These are phyloP conservation scores for Linepithema humile DNA, from an alignment of 1,140 invertebrate species.

Conservation along the genomic window DNA sequence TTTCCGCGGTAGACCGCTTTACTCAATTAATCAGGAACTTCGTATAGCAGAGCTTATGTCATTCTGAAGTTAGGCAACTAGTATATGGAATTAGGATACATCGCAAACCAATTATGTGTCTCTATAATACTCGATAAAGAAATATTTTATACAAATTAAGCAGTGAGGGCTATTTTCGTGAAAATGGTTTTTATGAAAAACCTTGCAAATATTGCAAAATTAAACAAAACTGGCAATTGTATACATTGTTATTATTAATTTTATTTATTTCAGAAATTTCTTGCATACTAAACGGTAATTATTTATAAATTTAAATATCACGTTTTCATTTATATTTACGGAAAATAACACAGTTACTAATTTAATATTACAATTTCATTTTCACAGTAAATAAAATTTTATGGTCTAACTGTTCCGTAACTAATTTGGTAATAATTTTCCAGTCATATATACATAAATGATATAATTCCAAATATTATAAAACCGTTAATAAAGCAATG, in stretches of 20 bases:
- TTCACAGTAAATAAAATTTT: neutral
- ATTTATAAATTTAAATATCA: too few species aligned
- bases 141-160: too few species aligned
- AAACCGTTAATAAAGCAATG: too few species aligned
- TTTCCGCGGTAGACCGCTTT: constrained; percentile 22
- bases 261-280: too few species aligned
- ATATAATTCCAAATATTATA: too few species aligned
- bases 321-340: too few species aligned
- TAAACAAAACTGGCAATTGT: too few species aligned
- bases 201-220: neutral
- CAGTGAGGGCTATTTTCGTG: neutral
- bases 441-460: neutral
- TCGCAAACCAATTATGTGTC: neutral
- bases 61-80: constrained; percentile 32
- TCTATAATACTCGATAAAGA: neutral
- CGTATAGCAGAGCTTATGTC: constrained; percentile 28
- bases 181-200: neutral
- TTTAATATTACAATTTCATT: neutral
- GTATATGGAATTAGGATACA: neutral
- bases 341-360: too few species aligned
- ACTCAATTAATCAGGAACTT: constrained; percentile 64
- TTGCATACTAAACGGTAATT: too few species aligned
- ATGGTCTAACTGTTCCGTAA: neutral
- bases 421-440: neutral
- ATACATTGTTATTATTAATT: too few species aligned